A percentile compares a stretch with the other conserved stretches of the same genome.
Conservation (phyloP, 2,888 invertebrate genomes). For the Cephus runcator region DNA sequence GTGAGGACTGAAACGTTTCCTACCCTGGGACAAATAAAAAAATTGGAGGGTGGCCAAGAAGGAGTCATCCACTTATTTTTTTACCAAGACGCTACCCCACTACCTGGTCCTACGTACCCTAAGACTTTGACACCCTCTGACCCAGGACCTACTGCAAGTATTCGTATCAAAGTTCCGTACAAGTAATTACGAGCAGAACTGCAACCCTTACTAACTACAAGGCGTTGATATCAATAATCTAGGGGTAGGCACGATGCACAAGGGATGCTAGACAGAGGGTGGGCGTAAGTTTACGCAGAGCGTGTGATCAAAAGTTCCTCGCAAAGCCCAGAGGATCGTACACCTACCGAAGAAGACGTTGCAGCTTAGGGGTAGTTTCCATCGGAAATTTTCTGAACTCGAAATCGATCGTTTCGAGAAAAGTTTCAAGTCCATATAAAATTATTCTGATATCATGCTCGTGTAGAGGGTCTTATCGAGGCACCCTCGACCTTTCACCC, state of each 20-base stretch:
- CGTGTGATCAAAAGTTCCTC: background rate
- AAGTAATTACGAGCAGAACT: conserved; percentile 5
- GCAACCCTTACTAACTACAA: conserved; percentile 4
- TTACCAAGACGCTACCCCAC: background rate
- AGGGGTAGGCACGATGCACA: background rate
- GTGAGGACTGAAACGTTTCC: background rate
- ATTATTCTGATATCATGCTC: no score
- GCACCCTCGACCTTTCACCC: no score
- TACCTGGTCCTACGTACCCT: background rate
- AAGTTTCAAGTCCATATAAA: no score
- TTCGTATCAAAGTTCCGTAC: background rate
- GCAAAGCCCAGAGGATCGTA: background rate
- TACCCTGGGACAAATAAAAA: background rate
- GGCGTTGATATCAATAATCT: background rate
- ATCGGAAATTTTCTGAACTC: no score
- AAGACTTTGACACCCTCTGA: background rate
- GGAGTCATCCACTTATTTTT: background rate
- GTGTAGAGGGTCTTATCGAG: no score
- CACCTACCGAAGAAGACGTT: no score
- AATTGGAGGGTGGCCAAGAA: background rate
- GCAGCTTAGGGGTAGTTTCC: no score
- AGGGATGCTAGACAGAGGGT: background rate
- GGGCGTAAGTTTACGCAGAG: background rate
- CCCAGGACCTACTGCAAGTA: background rate
- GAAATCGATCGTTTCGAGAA: no score